A percentile compares a stretch with the other conserved stretches of the same genome.
Conservation (phyloP, 2,113 vertebrate genomes). For the Myotis yumanensis region DNA sequence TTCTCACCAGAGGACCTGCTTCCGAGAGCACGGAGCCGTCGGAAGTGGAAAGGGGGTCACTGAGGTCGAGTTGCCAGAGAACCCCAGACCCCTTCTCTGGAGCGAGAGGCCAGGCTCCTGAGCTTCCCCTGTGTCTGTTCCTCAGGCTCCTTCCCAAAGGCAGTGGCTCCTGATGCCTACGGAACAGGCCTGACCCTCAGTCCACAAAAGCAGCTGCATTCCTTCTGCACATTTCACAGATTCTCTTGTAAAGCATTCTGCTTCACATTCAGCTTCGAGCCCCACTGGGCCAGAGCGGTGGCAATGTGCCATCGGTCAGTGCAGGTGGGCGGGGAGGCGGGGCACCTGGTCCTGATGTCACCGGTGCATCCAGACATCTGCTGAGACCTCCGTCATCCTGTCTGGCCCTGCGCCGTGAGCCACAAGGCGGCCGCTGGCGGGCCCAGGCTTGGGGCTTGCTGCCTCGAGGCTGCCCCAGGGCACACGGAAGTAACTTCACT, state of each 20-base stretch:
- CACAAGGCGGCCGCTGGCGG: not conserved
- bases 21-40: not conserved
- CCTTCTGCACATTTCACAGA: not conserved
- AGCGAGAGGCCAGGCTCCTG: accelerated
- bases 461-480: accelerated
- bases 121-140: not conserved
- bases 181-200: not conserved
- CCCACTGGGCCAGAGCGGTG: not conserved
- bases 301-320: not conserved
- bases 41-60: accelerated
- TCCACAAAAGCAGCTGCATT: not conserved
- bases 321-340: no score
- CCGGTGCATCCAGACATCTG: conserved; percentile 11
- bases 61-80: not conserved
- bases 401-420: not conserved
- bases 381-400: not conserved
- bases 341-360: not conserved
- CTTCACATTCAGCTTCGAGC: not conserved
- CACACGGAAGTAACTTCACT: not conserved
- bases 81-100: not conserved
- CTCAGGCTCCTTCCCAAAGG: not conserved
- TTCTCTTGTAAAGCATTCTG: not conserved
- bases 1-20: not conserved
- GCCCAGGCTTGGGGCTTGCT: not conserved
- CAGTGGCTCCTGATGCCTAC: accelerated